Base-by-base conservation (phyloP, 2,888 invertebrate species). In the Periphyllus acericola region DNA sequence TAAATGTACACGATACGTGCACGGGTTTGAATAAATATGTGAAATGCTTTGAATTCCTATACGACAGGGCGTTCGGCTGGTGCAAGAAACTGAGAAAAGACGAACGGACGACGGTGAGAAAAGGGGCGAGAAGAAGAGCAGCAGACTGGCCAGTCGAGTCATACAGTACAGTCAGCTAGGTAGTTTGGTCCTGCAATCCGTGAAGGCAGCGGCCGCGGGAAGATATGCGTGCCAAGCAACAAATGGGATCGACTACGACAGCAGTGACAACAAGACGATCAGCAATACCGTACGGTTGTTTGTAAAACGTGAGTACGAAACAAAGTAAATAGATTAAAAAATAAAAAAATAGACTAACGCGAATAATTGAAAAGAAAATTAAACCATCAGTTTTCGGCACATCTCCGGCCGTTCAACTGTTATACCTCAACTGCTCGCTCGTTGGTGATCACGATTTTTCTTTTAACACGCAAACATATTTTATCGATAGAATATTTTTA, bases 161-260 rank as follows among this genome's bases (percentile, higher is more conserved):
- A 85, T 85, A 78, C 84, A 85, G 34, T 85, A 85, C 84, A 85
- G 84, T 19, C 84, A 85, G n/a, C 5, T 68, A 19, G 76, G 76
- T 11, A 78, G 76, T 78, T 85, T 85, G 34, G 84, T 85, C 17
- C 52, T 85, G 76, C 84, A 85, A 52, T 85, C 84, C 14, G 84
- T 85, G 17, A 85, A 85, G 8, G 17, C 19, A 4, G 68, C 76
- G 11, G 84, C 84, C 5, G 84, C 84, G 0, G 84, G 84, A 34
- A 85, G 34, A 68, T 85, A 85, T 19, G 32, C 84, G 25, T 85
- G 84, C n/a, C 84, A 78, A 11, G 84, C 84, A 32, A 85, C 84
- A 34, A 85, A 85, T 6, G 84, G 76, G 5, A 85, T 85, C 32
- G 68, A 85, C 32, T 19, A 9, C 29, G 76, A 78, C 2, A 52